Evolutionary conservation across 2,113 vertebrate species (phyloP).

Genomic region (Hippocampus abdominalis): DNA sequence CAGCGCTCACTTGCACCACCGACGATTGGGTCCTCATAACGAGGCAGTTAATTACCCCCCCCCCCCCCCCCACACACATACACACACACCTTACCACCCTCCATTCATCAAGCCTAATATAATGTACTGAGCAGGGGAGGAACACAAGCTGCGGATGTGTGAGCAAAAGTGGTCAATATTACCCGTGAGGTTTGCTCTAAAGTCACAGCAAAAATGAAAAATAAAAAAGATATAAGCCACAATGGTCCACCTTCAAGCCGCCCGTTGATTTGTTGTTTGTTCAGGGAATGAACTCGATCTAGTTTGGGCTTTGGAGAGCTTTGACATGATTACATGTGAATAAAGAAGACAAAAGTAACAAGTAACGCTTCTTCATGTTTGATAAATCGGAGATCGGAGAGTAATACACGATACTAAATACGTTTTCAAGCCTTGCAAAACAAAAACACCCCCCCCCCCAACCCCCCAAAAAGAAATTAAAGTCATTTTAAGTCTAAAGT

Average conservation of each 20-base stretch:
- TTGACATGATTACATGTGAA: too few species aligned
- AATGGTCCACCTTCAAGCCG: slow-evolving; percentile 30
- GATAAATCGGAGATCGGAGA: too few species aligned
- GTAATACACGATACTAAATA: too few species aligned
- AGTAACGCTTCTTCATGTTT: too few species aligned
- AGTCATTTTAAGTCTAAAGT: too few species aligned
- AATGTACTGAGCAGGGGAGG: slow-evolving; percentile 27
- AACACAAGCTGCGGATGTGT: slow-evolving; percentile 19
- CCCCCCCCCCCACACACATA: background rate
- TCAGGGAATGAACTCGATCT: too few species aligned
- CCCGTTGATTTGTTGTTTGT: slow-evolving; percentile 4
- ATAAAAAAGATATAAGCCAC: background rate
- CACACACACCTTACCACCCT: too few species aligned
- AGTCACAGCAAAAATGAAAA: slow-evolving; percentile 2
- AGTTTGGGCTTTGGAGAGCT: too few species aligned
- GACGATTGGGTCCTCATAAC: slow-evolving; percentile 45
- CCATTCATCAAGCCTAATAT: slow-evolving; percentile 40
- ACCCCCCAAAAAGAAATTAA: too few species aligned
- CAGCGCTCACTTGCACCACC: slow-evolving; percentile 30
- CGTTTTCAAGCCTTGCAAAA: too few species aligned
- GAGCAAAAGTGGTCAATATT: slow-evolving; percentile 24
- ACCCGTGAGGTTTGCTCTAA: background rate
- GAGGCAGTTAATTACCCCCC: slow-evolving; percentile 50
- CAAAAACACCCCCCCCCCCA: too few species aligned
- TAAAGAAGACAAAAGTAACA: too few species aligned